Base-by-base conservation (phyloP, 2,888 invertebrate genomes). In the Drosophila setosimentum region DNA sequence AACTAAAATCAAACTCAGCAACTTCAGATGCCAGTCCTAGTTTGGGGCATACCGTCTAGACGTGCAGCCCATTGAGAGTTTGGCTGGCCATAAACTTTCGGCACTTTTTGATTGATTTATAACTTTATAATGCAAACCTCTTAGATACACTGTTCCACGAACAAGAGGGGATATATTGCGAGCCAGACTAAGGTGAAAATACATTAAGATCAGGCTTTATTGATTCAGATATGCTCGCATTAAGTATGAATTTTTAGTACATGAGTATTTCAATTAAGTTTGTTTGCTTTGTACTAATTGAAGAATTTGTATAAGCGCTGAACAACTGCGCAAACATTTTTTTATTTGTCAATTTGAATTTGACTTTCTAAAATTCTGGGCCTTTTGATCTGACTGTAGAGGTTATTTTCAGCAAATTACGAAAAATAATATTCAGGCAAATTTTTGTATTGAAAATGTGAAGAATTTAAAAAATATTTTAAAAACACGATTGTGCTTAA, bases 1-100 rank as follows among this genome's bases (percentile, higher is more conserved):
- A 74, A 68, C 67, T 55, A 68, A 57, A 69, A 53, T 69, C 69
- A 61, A 69, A 70, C 54, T 42, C 57, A 27, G 18, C 50, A 63
- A 72, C 57, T 63, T 72, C 33, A 32, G 24, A 24, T 42, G 30
- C 33, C 11, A 32, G 35, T 21, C 45, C 24, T 16, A 40, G 51
- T 35, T 66, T 53, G 48, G 57, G 32, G 30, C 21, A 32, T 13
- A n/a, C 30, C 58, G 73, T 73, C 76, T 73, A 73, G 68, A 73
- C 73, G 42, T 37, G 35, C 30, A 33, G 13, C 57, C 48, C 57
- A 62, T 61, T 57, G 57, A 73, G 61, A 74, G 51, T 57, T 68
- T 55, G 24, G 29, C 24, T 18, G 48, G 57, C 51, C 57, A 35
- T n/a, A 72, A 71, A 48, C 50, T 71, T 71, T 72, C 21, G 61